Base-by-base conservation (phyloP, 2,797 vertebrate species). In the Telmatherina bonti region DNA sequence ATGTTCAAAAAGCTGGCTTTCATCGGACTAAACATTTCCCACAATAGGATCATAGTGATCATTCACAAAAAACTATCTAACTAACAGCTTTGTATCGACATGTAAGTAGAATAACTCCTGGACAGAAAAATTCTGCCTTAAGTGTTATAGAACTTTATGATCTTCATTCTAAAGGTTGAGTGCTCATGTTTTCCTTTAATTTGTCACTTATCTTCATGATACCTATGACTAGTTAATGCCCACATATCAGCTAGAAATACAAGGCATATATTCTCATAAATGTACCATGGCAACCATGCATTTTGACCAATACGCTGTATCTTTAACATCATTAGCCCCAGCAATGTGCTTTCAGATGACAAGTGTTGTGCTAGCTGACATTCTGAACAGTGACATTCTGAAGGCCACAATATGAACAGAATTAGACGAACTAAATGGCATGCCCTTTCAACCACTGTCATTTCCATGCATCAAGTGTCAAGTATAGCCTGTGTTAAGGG, bases 401-500 rank as follows among this genome's bases (percentile, higher is more conserved):
- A 51, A 67, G 68, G 70, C 64, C 52, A 70, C 73, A 62, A 66
- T 55, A 67, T 58, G 70, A 45, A 76, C 72, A 74, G 53, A 80
- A 85, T 81, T 79, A 81, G 72, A 41, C 36, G 35, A 76, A 78
- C 54, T 67, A 74, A 87, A 88, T 84, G 78, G 62, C 73, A 16
- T 77, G 69, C 71, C 81, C 79, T 90, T 89, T 88, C 33, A 74
- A 73, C 75, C 67, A 31, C 76, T 43, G 78, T 70, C 64, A 81
- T 78, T 68, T 83, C 36, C 73, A 84, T 82, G 68, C 72, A 76
- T 81, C 72, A 72, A 75, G 77, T 74, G 65, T 81, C 79, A 74
- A 66, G 36, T 47, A 22, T 7, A 62, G 60, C n/a, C 61, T 74
- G 29, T 24, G 30, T 38, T 24, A 41, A 13, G n/a, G 64, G 31